Evolutionary conservation across 2,888 invertebrate species (phyloP).

Genomic region (Lasiommata megera): DNA sequence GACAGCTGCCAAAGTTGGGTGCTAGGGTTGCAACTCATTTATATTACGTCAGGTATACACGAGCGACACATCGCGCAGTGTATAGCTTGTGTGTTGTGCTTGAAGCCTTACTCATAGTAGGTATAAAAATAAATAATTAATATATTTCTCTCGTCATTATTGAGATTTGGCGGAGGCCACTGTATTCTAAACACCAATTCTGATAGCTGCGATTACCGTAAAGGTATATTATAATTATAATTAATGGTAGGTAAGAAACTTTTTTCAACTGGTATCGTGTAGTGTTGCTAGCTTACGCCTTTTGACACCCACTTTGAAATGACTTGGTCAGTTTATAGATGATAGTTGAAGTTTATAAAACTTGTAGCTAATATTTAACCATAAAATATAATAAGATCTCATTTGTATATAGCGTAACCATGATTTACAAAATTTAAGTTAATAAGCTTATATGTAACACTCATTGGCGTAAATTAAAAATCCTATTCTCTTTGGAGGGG

Average conservation of each 20-base stretch:
- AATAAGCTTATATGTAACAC: slow-evolving; percentile 15
- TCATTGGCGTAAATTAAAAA: background rate
- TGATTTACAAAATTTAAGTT: slow-evolving; percentile 11
- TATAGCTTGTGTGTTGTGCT: slow-evolving; percentile 20
- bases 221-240: slow-evolving; percentile 3
- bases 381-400: slow-evolving; percentile 61
- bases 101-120: slow-evolving; percentile 12
- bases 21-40: background rate
- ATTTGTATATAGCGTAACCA: slow-evolving; percentile 58
- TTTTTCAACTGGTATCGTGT: slow-evolving; percentile 33
- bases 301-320: slow-evolving; percentile 44
- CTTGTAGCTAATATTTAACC: slow-evolving; percentile 52
- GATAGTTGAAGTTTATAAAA: slow-evolving; percentile 62
- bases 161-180: slow-evolving; percentile 30
- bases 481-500: background rate
- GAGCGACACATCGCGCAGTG: slow-evolving; percentile 1
- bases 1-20: background rate
- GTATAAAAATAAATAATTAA: background rate
- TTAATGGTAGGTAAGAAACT: slow-evolving; percentile 17
- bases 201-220: slow-evolving; percentile 19
- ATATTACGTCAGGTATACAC: slow-evolving; percentile 8
- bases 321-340: slow-evolving; percentile 58
- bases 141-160: slow-evolving; percentile 18
- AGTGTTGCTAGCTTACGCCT: slow-evolving; percentile 62
- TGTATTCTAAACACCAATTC: slow-evolving; percentile 39